These are phyloP conservation scores for Drosophila azteca DNA, from an alignment of 1,140 invertebrate species.

Conservation along the genomic window DNA sequence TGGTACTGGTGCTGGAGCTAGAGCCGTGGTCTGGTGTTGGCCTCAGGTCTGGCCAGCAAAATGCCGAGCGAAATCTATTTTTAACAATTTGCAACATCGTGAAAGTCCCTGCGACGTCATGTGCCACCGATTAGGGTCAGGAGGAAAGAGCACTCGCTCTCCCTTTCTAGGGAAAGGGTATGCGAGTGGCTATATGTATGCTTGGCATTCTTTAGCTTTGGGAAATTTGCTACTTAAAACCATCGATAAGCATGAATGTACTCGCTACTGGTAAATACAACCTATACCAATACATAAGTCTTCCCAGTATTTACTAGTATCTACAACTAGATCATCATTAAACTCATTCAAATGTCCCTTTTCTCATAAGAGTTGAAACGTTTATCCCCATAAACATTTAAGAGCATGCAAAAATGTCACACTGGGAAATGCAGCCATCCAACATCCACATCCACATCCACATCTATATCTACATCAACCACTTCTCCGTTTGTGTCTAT, in stretches of 20 bases:
- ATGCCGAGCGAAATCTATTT: constrained; percentile 64
- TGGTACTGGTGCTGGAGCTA: not conserved
- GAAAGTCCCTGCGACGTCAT: constrained; percentile 47
- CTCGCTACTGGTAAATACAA: no score
- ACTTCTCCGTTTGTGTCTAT: constrained; percentile 20
- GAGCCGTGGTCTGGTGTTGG: constrained; percentile 7
- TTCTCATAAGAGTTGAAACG: no score
- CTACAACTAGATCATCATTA: no score
- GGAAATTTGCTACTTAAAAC: no score
- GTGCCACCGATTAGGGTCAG: constrained; percentile 57
- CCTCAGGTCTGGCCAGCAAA: constrained; percentile 23
- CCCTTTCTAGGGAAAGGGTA: constrained; percentile 23
- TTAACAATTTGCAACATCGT: constrained; percentile 63
- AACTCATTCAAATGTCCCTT: no score
- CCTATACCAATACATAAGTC: no score
- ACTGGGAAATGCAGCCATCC: no score
- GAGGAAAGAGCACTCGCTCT: constrained; percentile 13
- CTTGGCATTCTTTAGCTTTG: no score
- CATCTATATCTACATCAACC: not conserved
- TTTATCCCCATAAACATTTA: not conserved
- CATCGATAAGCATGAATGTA: no score
- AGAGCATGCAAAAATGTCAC: constrained; percentile 7
- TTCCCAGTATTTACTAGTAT: no score
- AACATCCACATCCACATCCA: no score
- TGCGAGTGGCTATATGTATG: no score